Base-by-base conservation (phyloP, 2,888 invertebrate species). In the Meiosimyza platycephala region DNA sequence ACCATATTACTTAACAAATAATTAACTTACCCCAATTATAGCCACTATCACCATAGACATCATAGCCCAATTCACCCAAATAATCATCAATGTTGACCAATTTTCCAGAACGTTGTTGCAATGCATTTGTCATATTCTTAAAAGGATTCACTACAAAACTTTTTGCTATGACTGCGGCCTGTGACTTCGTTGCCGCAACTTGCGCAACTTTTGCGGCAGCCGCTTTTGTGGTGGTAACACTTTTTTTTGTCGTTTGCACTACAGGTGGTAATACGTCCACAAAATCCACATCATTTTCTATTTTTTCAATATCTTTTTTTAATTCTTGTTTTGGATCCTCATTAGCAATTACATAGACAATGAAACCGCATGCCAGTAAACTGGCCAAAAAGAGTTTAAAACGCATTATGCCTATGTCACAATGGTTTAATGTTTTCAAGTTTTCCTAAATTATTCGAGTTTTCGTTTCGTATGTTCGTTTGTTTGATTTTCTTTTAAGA, bases 21-120 rank as follows among this genome's bases (percentile, higher is more conserved):
- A 11, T 59, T 13, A 28, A 84, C 85, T 85, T 78, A 85, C 85
- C 79, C 85, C 85, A 85, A 77, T 85, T 81, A 74, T 85, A 85
- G 66, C 83, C 84, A 67, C 79, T 81, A 72, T 84, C 82, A 11
- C 72, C 72, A 33, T 54, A 55, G 71, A 82, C 76, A 76, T 84
- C 84, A 75, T 79, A 81, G 22, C 78, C 76, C 72, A 85, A 79
- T 76, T 84, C 84, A n/a, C 83, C 85, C 76, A 84, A 67, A 70
- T 84, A 85, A 28, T 82, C 84, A 52, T 78, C 78, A 33, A 78
- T 78, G 77, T 82, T 79, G n/a, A 81, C 73, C 33, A 84, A 73
- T 12, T 83, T 84, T 3, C 85, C 85, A 3, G 82, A 82, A 62
- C 76, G 80, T 33, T 79, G 63, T 48, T 74, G 60, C 57, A 57